Conservation (phyloP, 2,888 invertebrate genomes). For the Craniophora ligustri region DNA sequence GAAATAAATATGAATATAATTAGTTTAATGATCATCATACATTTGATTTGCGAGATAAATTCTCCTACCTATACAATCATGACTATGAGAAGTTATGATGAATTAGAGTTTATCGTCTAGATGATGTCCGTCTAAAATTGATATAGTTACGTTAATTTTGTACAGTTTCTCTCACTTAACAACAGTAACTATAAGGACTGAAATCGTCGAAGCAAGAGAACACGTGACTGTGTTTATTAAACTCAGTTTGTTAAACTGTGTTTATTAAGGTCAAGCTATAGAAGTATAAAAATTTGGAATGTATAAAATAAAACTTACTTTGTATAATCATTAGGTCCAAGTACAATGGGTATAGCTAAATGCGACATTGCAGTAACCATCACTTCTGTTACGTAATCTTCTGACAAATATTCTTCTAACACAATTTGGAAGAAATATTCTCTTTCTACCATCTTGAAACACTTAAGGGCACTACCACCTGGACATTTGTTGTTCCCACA, state of each 20-base stretch:
- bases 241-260: too few species aligned
- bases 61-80: too few species aligned
- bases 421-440: conserved; percentile 77
- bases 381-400: conserved; percentile 74
- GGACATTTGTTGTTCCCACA: conserved; percentile 73
- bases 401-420: conserved; percentile 70
- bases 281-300: neutral
- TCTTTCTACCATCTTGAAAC: conserved; percentile 71
- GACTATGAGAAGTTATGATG: too few species aligned
- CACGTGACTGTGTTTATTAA: too few species aligned
- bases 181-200: too few species aligned
- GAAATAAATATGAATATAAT: conserved; percentile 52
- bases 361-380: conserved; percentile 69
- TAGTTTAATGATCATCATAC: neutral
- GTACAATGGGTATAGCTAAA: conserved; percentile 73
- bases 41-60: too few species aligned
- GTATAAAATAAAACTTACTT: conserved; percentile 60
- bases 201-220: too few species aligned
- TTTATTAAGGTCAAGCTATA: neutral
- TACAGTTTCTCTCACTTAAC: too few species aligned
- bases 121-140: too few species aligned
- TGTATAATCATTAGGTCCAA: conserved; percentile 70
- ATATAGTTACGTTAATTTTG: too few species aligned
- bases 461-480: conserved; percentile 59
- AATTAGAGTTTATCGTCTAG: too few species aligned